These are phyloP conservation scores for Athalia circularis DNA, from an alignment of 2,888 invertebrate genomes.

Conservation along the genomic window DNA sequence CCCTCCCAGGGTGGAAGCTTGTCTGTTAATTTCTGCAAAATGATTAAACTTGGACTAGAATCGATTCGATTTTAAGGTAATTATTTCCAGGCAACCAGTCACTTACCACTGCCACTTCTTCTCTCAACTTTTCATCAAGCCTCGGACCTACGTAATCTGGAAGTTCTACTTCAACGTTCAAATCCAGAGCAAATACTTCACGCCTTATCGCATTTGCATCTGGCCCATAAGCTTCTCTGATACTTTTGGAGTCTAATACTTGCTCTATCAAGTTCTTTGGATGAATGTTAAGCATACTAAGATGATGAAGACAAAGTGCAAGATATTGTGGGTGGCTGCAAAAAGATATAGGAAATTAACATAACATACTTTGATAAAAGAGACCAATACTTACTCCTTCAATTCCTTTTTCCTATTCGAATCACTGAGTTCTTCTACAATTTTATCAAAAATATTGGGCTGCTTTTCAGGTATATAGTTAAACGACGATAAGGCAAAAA, in stretches of 20 bases:
- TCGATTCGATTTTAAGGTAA: not conserved
- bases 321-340: constrained; percentile 12
- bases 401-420: constrained; percentile 78
- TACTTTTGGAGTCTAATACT: constrained; percentile 78
- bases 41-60: not conserved
- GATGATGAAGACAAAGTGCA: constrained; percentile 75
- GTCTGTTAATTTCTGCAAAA: constrained; percentile 22
- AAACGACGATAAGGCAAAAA: constrained; percentile 79
- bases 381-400: constrained; percentile 58
- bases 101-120: constrained; percentile 76
- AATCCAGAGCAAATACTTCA: constrained; percentile 81
- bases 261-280: constrained; percentile 78
- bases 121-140: constrained; percentile 74
- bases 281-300: constrained; percentile 77
- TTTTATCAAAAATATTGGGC: constrained; percentile 73
- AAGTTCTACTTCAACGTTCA: constrained; percentile 79
- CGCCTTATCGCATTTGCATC: constrained; percentile 73
- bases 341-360: not conserved
- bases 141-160: constrained; percentile 78
- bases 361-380: not conserved
- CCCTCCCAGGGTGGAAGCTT: not conserved
- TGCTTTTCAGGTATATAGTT: constrained; percentile 73
- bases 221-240: constrained; percentile 78
- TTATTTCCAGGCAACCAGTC: not conserved
- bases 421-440: constrained; percentile 76